Evolutionary conservation across 1,140 invertebrate genomes (phyloP), one percentile per base, ranked within the genome.

Genomic region (Aleiodes sp.): DNA sequence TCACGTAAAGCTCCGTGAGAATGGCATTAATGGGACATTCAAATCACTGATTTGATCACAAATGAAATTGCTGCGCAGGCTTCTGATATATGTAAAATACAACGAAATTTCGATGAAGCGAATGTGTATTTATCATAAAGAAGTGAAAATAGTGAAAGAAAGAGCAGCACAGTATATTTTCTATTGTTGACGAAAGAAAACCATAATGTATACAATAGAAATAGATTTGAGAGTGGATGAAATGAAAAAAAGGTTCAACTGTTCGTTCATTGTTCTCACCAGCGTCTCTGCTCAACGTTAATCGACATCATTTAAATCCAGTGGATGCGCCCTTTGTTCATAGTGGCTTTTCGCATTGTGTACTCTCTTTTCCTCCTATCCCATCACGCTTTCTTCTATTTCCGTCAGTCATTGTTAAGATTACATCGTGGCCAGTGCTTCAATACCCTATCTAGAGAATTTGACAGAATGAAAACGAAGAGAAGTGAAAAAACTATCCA

Each of bases 1-100:
- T 52, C 46, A 52, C 46, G 46, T 52, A 52, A 52, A 52, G 46
- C 46, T 24, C 46, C 46, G 46, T 52, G 46, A 52, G 46, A 52
- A 52, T 52, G 46, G 19, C 46, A 52, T 52, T 52, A 52, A 52
- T 21, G 46, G 46, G 46, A 52, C 46, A 52, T 52, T 52, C 46
- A 52, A 52, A 52, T 24, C 46, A 52, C 26, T 52, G 46, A 52
- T 21, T 52, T 10, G 21, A 52, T 52, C 46, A 21, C 46, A 52
- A 52, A 52, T 24, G 46, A 21, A 52, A 24, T 52, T 24, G 46
- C 46, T 43, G 21, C 21, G 10, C 26, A 7, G 7, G 21, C n/a
- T 52, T 9, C 46, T 52, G 21, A 52, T 24, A 52, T 52, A n/a
- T 52, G 26, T 52, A 52, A 21, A 52, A 12, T 52, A 52, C 21